Percentiles rank a stretch among this genome's conserved stretches.
These are phyloP conservation scores for Cactoblastis cactorum DNA, from an alignment of 2,888 invertebrate species.

Conservation along the genomic window DNA sequence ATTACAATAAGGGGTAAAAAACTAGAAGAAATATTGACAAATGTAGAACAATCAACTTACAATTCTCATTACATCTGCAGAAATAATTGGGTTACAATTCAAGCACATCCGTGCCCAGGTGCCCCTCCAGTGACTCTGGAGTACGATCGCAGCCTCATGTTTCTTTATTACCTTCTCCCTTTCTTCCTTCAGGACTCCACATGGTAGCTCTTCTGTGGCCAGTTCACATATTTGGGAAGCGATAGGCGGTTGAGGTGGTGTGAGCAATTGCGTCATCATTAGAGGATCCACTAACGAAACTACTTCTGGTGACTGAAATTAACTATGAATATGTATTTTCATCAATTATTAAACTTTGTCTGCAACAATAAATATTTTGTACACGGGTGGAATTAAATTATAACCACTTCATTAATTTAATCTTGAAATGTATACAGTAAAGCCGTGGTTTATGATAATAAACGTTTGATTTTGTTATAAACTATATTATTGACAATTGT, in stretches of 20 bases:
- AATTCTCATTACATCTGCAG: slow-evolving; percentile 46
- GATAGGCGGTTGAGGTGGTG: slow-evolving; percentile 28
- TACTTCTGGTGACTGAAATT: slow-evolving; percentile 27
- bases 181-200: slow-evolving; percentile 53
- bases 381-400: too few relatives aligned
- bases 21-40: too few relatives aligned
- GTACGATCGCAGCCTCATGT: slow-evolving; percentile 56
- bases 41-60: slow-evolving; percentile 34
- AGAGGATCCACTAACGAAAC: slow-evolving; percentile 31
- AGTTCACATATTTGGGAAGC: slow-evolving; percentile 52
- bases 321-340: too few relatives aligned
- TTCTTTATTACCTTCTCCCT: slow-evolving; percentile 46
- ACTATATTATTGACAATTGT: too few relatives aligned
- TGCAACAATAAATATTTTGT: too few relatives aligned
- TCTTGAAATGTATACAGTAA: too few relatives aligned
- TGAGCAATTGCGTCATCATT: slow-evolving; percentile 38
- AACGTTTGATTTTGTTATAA: too few relatives aligned
- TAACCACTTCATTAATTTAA: too few relatives aligned
- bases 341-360: too few relatives aligned
- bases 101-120: slow-evolving; percentile 54
- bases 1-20: too few relatives aligned
- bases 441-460: too few relatives aligned
- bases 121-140: slow-evolving; percentile 66
- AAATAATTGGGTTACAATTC: slow-evolving; percentile 25
- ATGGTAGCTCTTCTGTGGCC: slow-evolving; percentile 51